phyloP scores from a whole-genome alignment of 1,140 invertebrate genomes.

The Thrips palmi region DNA sequence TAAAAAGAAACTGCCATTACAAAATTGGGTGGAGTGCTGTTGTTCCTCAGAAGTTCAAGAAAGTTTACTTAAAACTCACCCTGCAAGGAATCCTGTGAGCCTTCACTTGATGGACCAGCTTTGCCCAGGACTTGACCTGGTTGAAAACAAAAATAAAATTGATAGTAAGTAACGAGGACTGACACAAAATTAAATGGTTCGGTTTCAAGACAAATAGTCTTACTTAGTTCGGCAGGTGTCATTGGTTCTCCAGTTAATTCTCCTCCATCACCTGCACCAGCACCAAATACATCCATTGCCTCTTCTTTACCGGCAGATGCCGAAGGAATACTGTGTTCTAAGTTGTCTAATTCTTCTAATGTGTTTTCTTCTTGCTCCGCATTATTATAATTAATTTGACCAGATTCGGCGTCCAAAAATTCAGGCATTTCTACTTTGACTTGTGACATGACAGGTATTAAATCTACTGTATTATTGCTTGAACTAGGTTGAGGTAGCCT shows the following conservation, averaged over 20 bases:
- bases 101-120: constrained; percentile 27
- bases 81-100: constrained; percentile 26
- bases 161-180: neutral
- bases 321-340: no score
- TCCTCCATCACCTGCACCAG: constrained; percentile 20
- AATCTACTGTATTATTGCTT: constrained; percentile 23
- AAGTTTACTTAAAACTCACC: constrained; percentile 22
- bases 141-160: constrained; percentile 13
- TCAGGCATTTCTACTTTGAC: constrained; percentile 29
- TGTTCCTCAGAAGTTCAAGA: neutral
- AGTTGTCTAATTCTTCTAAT: constrained; percentile 22
- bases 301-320: no score
- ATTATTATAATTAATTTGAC: constrained; percentile 29
- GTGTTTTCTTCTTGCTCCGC: constrained; percentile 22
- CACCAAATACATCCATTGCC: no score
- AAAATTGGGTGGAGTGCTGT: neutral
- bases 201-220: constrained; percentile 23
- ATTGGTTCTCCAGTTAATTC: constrained; percentile 19
- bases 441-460: constrained; percentile 29
- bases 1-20: constrained; percentile 1
- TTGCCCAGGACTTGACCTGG: constrained; percentile 27
- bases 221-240: constrained; percentile 25
- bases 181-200: neutral
- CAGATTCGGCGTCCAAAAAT: constrained; percentile 27
- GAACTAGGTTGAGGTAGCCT: neutral